Base-by-base conservation (phyloP, 2,113 vertebrate genomes). In the Megaleporinus macrocephalus region DNA sequence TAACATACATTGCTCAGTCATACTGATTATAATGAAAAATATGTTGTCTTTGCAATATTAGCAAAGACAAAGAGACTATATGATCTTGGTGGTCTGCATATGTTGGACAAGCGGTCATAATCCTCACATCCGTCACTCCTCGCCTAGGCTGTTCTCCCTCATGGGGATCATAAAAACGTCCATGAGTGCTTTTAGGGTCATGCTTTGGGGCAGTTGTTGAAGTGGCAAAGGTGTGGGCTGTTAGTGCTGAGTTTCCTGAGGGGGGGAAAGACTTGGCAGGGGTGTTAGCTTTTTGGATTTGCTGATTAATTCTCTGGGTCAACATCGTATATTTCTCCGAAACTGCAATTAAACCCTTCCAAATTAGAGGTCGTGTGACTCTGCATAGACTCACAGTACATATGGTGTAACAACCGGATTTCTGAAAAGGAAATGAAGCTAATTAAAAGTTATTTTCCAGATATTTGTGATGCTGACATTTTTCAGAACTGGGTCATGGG, bases 231-330 rank as follows among this genome's bases (percentile, higher is more conserved):
- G 44, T 75, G 41, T 73, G 57, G 70, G 57, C 26, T 76, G 68
- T 86, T 83, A 69, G 68, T 75, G 53, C 11, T 61, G 59, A 41
- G 73, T 29, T 79, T 55, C 66, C 63, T 20, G 33, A 49, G 26
- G 30, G 55, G 29, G 55, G 55, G 59, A 51, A 66, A 53, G 47
- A 59, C 44, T 81, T 57, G 81, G 73, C 20, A 41, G 18, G 18
- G 11, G 51, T 75, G 14, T 61, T 77, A 47, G 30, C 27, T 79
- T 57, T 44, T 70, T 30, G 49, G 65, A 74, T 82, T 78, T 47
- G 62, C 66, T 71, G 82, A 88, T 85, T 84, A 84, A 76, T 79
- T 75, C 27, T 36, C 0, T 15, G 55, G 59, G 49, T 63, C 76
- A 70, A 27, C 57, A 57, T 69, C 15, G 11, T 26, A 55, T 16